Percentiles rank a stretch among this genome's conserved stretches.
These are phyloP conservation scores for Onychostoma macrolepis DNA, from an alignment of 2,113 vertebrate species.

Conservation along the genomic window DNA sequence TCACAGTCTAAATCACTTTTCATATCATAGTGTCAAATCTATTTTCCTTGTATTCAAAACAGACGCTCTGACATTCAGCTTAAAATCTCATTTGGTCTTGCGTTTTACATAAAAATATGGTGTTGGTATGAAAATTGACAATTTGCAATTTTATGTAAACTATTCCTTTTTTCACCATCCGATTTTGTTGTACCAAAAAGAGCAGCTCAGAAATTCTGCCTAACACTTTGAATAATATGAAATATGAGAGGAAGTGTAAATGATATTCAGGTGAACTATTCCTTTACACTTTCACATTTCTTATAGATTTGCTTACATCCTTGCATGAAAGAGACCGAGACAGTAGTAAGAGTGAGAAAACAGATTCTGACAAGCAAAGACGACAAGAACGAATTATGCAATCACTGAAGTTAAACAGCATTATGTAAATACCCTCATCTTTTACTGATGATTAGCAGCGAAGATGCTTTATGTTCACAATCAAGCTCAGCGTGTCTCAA, in stretches of 20 bases:
- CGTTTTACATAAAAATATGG: not conserved
- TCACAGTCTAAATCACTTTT: not conserved
- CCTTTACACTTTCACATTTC: not conserved
- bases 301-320: not conserved
- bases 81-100: not conserved
- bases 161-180: not conserved
- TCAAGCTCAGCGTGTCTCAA: not conserved
- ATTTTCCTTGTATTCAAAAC: not conserved
- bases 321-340: not conserved
- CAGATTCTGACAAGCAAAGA: not conserved
- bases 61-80: not conserved
- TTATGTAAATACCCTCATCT: slow-evolving; percentile 9
- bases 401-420: slow-evolving; percentile 14
- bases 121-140: not conserved
- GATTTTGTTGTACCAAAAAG: not conserved
- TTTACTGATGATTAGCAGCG: slow-evolving; percentile 17
- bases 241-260: not conserved
- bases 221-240: slow-evolving; percentile 4
- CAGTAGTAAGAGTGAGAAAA: not conserved
- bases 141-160: not conserved
- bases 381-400: not conserved
- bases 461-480: slow-evolving; percentile 21
- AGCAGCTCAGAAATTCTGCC: not conserved
- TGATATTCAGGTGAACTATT: not conserved
- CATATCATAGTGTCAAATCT: not conserved